Conservation (phyloP, 2,797 vertebrate genomes). For the Sebastes steindachneri region DNA sequence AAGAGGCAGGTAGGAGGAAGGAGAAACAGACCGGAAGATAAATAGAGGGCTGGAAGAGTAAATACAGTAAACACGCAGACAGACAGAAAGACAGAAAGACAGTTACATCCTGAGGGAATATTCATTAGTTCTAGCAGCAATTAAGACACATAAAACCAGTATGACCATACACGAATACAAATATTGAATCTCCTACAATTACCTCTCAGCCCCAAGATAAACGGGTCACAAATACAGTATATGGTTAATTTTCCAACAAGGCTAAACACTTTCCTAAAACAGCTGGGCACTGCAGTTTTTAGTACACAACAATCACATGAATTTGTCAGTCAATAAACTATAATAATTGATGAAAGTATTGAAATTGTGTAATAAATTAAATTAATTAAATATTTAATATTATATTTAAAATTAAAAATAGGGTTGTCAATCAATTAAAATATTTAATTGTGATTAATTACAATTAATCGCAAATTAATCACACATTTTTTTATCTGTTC, state of each 20-base stretch:
- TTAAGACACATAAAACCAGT: background rate
- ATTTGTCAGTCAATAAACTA: too few relatives aligned
- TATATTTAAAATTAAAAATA: too few relatives aligned
- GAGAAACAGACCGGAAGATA: slow-evolving; percentile 46
- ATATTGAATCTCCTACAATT: background rate
- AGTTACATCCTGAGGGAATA: slow-evolving; percentile 2
- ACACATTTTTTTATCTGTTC: too few relatives aligned
- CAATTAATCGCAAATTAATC: too few relatives aligned
- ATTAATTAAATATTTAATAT: too few relatives aligned
- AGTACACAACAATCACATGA: too few relatives aligned
- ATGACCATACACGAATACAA: background rate
- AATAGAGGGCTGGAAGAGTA: slow-evolving; percentile 15
- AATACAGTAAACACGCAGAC: slow-evolving; percentile 4
- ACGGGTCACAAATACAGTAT: background rate
- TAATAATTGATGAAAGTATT: too few relatives aligned
- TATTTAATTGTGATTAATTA: too few relatives aligned
- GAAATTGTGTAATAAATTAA: too few relatives aligned
- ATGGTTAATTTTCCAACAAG: background rate
- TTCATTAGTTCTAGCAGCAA: background rate
- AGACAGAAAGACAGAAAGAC: background rate
- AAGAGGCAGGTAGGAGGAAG: slow-evolving; percentile 38
- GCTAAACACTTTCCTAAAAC: background rate
- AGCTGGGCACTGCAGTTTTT: too few relatives aligned
- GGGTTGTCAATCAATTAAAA: too few relatives aligned
- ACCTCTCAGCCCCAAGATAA: background rate